Conservation (phyloP, 1,140 invertebrate genomes). For the Drosophila micromelanica region DNA sequence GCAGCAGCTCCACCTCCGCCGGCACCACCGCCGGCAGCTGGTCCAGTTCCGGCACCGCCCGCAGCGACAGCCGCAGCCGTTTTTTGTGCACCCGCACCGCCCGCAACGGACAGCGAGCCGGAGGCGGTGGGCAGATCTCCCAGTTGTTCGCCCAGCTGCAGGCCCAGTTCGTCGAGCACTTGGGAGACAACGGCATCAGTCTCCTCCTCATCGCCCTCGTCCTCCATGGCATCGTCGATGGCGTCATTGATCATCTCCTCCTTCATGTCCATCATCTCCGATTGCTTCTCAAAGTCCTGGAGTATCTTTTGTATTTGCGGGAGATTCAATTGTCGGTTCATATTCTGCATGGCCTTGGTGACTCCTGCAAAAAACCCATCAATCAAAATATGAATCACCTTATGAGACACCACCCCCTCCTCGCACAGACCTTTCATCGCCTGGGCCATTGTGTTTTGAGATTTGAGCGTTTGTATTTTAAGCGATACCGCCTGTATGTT, state of each 20-base stretch:
- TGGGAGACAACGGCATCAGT: conserved; percentile 96
- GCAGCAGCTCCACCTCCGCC: conserved; percentile 85
- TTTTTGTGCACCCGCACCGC: conserved; percentile 80
- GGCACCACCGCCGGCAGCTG: conserved; percentile 85
- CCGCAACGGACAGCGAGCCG: conserved; percentile 76
- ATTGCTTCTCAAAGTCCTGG: conserved; percentile 99
- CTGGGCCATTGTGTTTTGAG: conserved; percentile 99
- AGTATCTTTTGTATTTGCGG: conserved; percentile 99
- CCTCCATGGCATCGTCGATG: conserved; percentile 99
- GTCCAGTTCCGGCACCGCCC: conserved; percentile 85
- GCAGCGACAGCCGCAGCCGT: conserved; percentile 85
- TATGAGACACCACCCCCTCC: background rate
- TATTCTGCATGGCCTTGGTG: conserved; percentile 98
- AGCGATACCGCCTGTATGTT: conserved; percentile 99
- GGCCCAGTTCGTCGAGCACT: conserved; percentile 98
- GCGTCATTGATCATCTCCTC: conserved; percentile 99
- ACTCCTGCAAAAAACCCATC: conserved; percentile 87
- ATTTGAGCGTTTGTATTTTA: conserved; percentile 99
- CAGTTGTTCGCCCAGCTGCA: conserved; percentile 96
- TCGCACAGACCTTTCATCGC: conserved; percentile 94
- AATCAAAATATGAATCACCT: conserved; percentile 26
- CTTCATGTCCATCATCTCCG: conserved; percentile 99
- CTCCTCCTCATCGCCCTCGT: conserved; percentile 99
- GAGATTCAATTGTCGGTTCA: conserved; percentile 99
- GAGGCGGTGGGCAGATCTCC: conserved; percentile 90